Evolutionary conservation across 2,888 invertebrate genomes (phyloP).

Genomic region (Pyralis farinalis): DNA sequence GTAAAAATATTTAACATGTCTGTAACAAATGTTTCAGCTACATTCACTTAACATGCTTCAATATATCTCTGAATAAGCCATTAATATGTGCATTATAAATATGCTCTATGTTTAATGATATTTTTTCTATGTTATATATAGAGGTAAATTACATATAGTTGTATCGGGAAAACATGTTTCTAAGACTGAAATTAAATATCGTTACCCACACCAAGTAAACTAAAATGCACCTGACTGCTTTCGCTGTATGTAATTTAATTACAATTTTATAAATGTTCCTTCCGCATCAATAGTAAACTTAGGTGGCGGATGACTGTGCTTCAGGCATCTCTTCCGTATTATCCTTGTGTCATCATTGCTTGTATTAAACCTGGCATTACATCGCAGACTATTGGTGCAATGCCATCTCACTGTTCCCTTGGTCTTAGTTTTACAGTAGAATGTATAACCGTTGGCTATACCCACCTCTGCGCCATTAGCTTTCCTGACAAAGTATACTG

Average conservation of each 20-base stretch:
- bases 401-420: slow-evolving; percentile 9
- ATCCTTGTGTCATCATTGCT: slow-evolving; percentile 1
- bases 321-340: background rate
- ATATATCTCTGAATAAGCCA: too few species aligned
- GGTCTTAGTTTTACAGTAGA: slow-evolving; percentile 8
- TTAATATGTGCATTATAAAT: too few species aligned
- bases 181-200: too few species aligned
- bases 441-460: slow-evolving; percentile 19
- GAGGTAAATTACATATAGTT: too few species aligned
- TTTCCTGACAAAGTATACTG: slow-evolving; percentile 23
- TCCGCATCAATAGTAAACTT: background rate
- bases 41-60: too few species aligned
- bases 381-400: slow-evolving; percentile 12
- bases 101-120: too few species aligned
- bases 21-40: too few species aligned
- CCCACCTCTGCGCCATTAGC: slow-evolving; percentile 19
- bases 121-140: too few species aligned
- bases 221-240: background rate
- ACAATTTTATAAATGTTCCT: background rate
- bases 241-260: background rate
- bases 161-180: too few species aligned
- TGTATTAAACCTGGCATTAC: slow-evolving; percentile 17
- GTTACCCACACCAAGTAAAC: background rate
- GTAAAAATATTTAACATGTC: too few species aligned
- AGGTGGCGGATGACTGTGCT: slow-evolving; percentile 1